phyloP scores from a whole-genome alignment of 2,888 invertebrate genomes.

The Dicyrtoma fusca region DNA sequence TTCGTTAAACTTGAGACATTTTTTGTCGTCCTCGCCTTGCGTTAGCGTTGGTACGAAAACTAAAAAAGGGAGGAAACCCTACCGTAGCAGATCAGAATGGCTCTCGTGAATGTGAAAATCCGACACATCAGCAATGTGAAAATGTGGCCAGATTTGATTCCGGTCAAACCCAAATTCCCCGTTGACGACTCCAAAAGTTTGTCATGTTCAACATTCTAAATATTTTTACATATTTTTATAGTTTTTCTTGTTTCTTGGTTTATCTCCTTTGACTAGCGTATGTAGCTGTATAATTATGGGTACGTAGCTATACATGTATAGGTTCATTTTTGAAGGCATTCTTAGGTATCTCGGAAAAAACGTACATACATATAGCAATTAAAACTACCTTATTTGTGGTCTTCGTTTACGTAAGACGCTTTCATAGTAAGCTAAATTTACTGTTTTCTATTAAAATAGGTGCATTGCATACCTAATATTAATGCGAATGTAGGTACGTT shows the following conservation, averaged over 20 bases:
- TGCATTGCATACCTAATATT: no score
- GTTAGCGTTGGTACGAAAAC: not conserved
- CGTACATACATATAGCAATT: not conserved
- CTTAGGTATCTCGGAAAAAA: not conserved
- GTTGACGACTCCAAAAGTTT: constrained; percentile 23
- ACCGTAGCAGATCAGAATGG: constrained; percentile 15
- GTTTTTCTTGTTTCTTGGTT: no score
- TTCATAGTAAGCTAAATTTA: no score
- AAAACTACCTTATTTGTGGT: no score
- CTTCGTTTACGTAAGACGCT: no score
- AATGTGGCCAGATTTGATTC: constrained; percentile 38
- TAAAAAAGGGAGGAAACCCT: not conserved
- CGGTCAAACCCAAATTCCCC: constrained; percentile 29
- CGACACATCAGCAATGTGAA: constrained; percentile 32
- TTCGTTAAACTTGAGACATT: constrained; percentile 5
- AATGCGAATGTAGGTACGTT: no score
- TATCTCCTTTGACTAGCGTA: not conserved
- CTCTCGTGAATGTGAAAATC: constrained; percentile 33
- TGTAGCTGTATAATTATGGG: not conserved
- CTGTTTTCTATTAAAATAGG: no score
- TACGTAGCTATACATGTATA: no score
- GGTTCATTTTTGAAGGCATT: no score
- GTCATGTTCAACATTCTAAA: constrained; percentile 2
- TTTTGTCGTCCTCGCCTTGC: not conserved
- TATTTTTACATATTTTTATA: no score